phyloP scores from a whole-genome alignment of 2,113 vertebrate genomes.

The Hyla sarda region DNA sequence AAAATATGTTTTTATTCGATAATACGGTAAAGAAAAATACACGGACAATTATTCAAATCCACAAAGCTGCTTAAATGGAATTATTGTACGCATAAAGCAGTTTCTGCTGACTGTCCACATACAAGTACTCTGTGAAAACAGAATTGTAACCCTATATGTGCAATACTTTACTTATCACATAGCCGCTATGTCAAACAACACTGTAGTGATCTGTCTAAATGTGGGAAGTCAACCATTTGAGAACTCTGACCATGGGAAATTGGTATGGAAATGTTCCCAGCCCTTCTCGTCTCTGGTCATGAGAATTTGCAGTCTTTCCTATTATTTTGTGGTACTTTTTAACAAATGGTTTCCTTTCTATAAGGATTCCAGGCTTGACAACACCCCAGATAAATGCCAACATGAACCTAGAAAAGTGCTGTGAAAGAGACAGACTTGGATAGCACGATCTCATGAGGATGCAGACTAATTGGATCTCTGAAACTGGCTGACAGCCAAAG shows the following conservation, averaged over 20 bases:
- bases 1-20: background rate
- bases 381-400: conserved; percentile 43
- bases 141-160: background rate
- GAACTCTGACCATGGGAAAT: background rate
- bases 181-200: background rate
- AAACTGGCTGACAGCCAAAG: conserved; percentile 38
- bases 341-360: conserved; percentile 56
- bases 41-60: background rate
- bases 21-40: too few relatives aligned
- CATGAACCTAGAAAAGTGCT: conserved; percentile 37
- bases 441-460: conserved; percentile 8
- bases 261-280: background rate
- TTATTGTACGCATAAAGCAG: background rate
- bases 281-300: conserved; percentile 40
- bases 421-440: conserved; percentile 41
- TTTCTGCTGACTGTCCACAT: background rate
- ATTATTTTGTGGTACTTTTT: conserved; percentile 45
- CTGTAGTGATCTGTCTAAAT: conserved; percentile 3
- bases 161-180: conserved; percentile 23
- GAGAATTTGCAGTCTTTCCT: conserved; percentile 30
- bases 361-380: conserved; percentile 47
- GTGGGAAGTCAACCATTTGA: conserved; percentile 29
- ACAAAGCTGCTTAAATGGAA: background rate
- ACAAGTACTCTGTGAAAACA: background rate
- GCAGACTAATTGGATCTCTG: conserved; percentile 41